Evolutionary conservation across 1,140 invertebrate genomes (phyloP).

Genomic region (Penaeus japonicus): DNA sequence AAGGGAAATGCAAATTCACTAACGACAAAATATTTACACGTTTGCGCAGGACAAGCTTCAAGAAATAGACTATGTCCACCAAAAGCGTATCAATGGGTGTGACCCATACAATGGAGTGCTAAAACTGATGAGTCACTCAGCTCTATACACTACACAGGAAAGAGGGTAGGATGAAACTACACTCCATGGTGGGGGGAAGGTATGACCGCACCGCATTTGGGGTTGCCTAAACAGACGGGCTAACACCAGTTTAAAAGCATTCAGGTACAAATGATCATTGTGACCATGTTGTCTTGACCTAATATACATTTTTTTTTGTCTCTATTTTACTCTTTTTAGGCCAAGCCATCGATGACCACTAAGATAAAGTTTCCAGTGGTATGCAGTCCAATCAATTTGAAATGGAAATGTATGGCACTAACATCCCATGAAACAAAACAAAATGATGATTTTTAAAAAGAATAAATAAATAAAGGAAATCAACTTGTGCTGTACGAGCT

Average conservation of each 20-base stretch:
- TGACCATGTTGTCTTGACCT: constrained; percentile 42
- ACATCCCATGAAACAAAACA: constrained; percentile 21
- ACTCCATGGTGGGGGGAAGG: constrained; percentile 14
- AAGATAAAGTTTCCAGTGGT: constrained; percentile 33
- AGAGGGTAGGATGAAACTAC: background rate
- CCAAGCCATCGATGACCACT: constrained; percentile 33
- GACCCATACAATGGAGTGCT: constrained; percentile 42
- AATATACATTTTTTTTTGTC: background rate
- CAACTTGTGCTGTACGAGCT: constrained; percentile 50
- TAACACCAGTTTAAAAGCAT: constrained; percentile 50
- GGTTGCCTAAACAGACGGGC: constrained; percentile 32
- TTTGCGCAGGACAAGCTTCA: constrained; percentile 52
- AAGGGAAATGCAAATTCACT: constrained; percentile 31
- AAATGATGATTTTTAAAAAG: too few relatives aligned
- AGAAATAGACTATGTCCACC: constrained; percentile 48
- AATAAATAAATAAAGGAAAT: background rate
- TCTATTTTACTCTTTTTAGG: background rate
- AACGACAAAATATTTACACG: constrained; percentile 52
- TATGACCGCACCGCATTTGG: constrained; percentile 33
- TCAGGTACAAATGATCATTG: constrained; percentile 57
- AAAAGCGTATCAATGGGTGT: constrained; percentile 54
- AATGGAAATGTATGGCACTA: constrained; percentile 53
- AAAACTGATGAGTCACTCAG: constrained; percentile 34
- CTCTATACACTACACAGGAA: background rate
- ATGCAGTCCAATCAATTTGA: constrained; percentile 50